Evolutionary conservation across 1,140 invertebrate species (phyloP).

Genomic region (Ericerus pela): DNA sequence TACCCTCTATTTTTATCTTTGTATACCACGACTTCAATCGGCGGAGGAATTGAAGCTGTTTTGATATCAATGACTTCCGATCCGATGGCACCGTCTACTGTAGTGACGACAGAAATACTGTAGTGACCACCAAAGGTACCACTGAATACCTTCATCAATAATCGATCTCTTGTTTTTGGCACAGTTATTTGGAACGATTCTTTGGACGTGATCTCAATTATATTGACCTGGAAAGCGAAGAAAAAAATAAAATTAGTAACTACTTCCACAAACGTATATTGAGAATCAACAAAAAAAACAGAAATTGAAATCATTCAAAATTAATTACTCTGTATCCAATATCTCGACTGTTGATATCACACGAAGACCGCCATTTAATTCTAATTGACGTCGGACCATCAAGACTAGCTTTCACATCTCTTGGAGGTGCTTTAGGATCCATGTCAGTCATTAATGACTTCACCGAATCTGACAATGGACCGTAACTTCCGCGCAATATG

Average conservation of each 20-base stretch:
- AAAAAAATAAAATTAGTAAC: background rate
- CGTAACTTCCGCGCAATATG: slow-evolving; percentile 41
- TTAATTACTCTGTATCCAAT: slow-evolving; percentile 34
- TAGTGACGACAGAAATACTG: slow-evolving; percentile 37
- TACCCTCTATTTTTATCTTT: slow-evolving; percentile 39
- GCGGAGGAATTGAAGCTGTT: slow-evolving; percentile 44
- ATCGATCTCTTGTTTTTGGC: slow-evolving; percentile 1
- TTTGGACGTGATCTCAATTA: slow-evolving; percentile 37
- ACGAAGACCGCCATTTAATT: slow-evolving; percentile 34
- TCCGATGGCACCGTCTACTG: slow-evolving; percentile 32
- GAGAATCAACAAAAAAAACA: background rate
- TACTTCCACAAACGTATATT: background rate
- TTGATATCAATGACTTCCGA: slow-evolving; percentile 34
- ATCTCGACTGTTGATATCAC: slow-evolving; percentile 35
- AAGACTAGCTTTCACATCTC: slow-evolving; percentile 29
- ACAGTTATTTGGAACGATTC: slow-evolving; percentile 28
- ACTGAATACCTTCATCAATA: slow-evolving; percentile 28
- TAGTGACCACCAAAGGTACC: slow-evolving; percentile 48
- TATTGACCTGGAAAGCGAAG: slow-evolving; percentile 16
- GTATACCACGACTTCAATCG: slow-evolving; percentile 43
- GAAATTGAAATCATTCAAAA: background rate
- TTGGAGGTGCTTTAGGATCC: slow-evolving; percentile 41
- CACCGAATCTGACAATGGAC: slow-evolving; percentile 40
- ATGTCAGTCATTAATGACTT: slow-evolving; percentile 43
- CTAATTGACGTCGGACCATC: slow-evolving; percentile 29